These are phyloP conservation scores for Sciaenops ocellatus DNA, from an alignment of 2,797 vertebrate genomes.

Conservation along the genomic window DNA sequence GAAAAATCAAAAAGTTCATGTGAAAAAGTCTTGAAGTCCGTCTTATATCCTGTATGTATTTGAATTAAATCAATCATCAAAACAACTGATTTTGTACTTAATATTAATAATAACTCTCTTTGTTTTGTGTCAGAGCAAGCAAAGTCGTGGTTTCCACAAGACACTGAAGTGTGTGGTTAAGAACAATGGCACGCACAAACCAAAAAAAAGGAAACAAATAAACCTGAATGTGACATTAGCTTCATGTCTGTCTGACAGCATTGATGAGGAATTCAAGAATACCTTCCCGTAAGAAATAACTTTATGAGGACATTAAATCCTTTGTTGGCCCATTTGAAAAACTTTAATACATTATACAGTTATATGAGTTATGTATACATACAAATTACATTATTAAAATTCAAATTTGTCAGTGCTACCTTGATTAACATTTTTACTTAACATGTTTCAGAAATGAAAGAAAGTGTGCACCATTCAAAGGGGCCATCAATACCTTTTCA, in stretches of 20 bases:
- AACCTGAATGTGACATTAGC: conserved; percentile 57
- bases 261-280: conserved; percentile 63
- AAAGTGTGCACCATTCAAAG: conserved; percentile 30
- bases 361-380: neutral
- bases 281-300: conserved; percentile 63
- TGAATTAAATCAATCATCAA: neutral
- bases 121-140: neutral
- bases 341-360: neutral
- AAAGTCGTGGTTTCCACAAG: accelerated
- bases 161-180: conserved; percentile 17
- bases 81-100: accelerated
- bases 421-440: neutral
- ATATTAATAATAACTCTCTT: neutral
- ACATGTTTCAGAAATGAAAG: conserved; percentile 62
- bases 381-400: neutral
- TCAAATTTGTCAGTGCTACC: neutral
- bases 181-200: conserved; percentile 10
- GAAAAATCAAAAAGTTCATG: conserved; percentile 31
- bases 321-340: neutral
- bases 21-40: neutral
- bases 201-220: neutral
- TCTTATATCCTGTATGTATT: conserved; percentile 34
- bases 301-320: neutral
- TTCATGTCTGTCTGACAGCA: conserved; percentile 38
- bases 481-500: conserved; percentile 36